These are phyloP conservation scores for Sitophilus oryzae DNA, from an alignment of 1,140 invertebrate species.

Conservation along the genomic window DNA sequence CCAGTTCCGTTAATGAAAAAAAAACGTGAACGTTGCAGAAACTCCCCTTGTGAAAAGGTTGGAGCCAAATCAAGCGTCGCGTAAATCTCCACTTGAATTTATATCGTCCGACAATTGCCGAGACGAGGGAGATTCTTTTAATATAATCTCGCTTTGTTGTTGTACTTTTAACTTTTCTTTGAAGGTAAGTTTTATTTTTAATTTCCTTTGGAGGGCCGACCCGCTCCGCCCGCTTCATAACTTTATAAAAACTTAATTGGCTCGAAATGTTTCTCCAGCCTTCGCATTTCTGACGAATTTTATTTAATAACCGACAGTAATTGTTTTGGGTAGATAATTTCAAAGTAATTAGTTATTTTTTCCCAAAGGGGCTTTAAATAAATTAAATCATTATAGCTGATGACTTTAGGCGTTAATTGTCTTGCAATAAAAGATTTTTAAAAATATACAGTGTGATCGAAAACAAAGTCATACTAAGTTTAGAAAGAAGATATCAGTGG, in stretches of 20 bases:
- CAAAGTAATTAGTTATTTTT: too few relatives aligned
- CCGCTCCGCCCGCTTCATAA: conserved; percentile 8
- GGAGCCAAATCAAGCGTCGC: conserved; percentile 35
- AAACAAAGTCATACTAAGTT: too few relatives aligned
- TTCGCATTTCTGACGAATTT: background rate
- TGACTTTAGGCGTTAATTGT: too few relatives aligned
- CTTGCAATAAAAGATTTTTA: too few relatives aligned
- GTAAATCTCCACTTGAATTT: conserved; percentile 34
- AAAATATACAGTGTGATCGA: too few relatives aligned
- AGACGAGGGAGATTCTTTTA: conserved; percentile 21
- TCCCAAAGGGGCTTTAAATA: too few relatives aligned
- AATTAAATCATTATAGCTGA: too few relatives aligned
- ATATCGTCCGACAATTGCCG: conserved; percentile 24
- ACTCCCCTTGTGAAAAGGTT: conserved; percentile 14
- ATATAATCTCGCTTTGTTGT: conserved; percentile 21
- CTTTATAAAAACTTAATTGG: conserved; percentile 25
- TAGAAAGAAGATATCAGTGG: too few relatives aligned
- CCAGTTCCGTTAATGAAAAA: too few relatives aligned
- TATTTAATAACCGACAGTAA: background rate
- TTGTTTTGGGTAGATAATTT: too few relatives aligned
- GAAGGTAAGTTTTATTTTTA: conserved; percentile 25
- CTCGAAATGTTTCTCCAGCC: conserved; percentile 1
- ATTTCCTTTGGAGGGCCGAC: conserved; percentile 13
- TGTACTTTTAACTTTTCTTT: conserved; percentile 24
- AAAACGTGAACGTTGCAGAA: conserved; percentile 9